Evolutionary conservation across 1,140 invertebrate genomes (phyloP).

Genomic region (Brachionus manjavacas): DNA sequence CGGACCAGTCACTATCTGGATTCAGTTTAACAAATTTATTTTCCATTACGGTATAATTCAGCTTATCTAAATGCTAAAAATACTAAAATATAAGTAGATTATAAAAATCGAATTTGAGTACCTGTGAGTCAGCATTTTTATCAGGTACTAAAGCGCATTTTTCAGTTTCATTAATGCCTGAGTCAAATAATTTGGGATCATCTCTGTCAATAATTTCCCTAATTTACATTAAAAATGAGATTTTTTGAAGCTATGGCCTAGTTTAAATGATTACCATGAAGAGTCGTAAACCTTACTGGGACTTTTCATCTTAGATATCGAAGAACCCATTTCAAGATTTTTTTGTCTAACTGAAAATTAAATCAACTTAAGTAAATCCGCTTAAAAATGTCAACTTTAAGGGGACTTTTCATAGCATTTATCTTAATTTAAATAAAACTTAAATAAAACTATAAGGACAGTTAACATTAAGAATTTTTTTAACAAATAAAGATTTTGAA

Average conservation of each 20-base stretch:
- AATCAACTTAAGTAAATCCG: not conserved
- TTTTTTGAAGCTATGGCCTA: not conserved
- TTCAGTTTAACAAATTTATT: conserved; percentile 32
- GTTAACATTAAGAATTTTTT: too few species aligned
- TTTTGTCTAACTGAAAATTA: not conserved
- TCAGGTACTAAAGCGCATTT: not conserved
- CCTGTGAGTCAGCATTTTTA: not conserved
- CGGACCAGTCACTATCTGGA: conserved; percentile 26
- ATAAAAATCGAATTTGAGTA: not conserved
- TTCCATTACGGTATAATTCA: conserved; percentile 18
- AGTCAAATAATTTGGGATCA: conserved; percentile 2
- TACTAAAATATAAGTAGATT: not conserved
- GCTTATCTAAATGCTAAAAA: conserved; percentile 21
- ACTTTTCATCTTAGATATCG: not conserved
- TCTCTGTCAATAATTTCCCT: conserved; percentile 14
- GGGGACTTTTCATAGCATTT: not conserved
- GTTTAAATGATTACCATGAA: not conserved
- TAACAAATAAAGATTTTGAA: too few species aligned
- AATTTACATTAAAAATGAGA: not conserved
- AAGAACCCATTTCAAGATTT: not conserved
- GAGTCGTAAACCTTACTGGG: not conserved
- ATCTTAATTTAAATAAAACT: not conserved
- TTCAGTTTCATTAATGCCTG: not conserved
- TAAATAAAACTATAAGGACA: too few species aligned
- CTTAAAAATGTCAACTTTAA: not conserved